Base-by-base conservation (phyloP, 1,140 invertebrate species). In the Papilio machaon region DNA sequence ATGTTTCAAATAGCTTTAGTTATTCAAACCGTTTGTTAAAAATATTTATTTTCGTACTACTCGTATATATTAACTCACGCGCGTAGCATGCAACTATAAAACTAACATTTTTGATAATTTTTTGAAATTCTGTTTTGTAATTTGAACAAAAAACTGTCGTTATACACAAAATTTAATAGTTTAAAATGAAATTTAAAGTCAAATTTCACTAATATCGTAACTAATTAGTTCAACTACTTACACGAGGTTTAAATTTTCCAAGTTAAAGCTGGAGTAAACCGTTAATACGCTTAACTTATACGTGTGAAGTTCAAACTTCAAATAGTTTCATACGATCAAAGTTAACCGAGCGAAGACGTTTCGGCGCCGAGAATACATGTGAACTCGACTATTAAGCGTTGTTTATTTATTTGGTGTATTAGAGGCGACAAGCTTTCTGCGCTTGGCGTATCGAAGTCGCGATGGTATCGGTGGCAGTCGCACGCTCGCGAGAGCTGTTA, bases 231-330 rank as follows among this genome's bases (percentile, higher is more conserved):
- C 43, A 75, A 75, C 17, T 75, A 49, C 73, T 75, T 46, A 67
- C 35, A 74, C 49, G 15, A 81, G 54, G 73, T 54, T 81, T 60
- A 38, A 64, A 85, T 88, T 86, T 81, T 75, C 78, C 67, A 89
- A 91, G 87, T 90, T 88, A 85, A 86, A 85, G 87, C 83, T 84
- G 81, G 82, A 82, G 85, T 85, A 84, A 86, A 86, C 88, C 85
- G 86, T 90, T 90, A 91, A 90, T 88, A 88, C 82, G 85, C 87
- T 90, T 87, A 90, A 91, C 85, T 90, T 89, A 89, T 86, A 87
- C 89, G 87, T 87, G 82, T 85, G 85, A 89, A 90, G 83, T 87
- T 90, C 74, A 85, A 87, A 90, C 83, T 90, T 87, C 83, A 46
- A 81, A 86, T 86, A 88, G 87, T 89, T 89, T 85, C 81, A 86